phyloP scores from a whole-genome alignment of 2,888 invertebrate species.

The Agrochola circellaris region DNA sequence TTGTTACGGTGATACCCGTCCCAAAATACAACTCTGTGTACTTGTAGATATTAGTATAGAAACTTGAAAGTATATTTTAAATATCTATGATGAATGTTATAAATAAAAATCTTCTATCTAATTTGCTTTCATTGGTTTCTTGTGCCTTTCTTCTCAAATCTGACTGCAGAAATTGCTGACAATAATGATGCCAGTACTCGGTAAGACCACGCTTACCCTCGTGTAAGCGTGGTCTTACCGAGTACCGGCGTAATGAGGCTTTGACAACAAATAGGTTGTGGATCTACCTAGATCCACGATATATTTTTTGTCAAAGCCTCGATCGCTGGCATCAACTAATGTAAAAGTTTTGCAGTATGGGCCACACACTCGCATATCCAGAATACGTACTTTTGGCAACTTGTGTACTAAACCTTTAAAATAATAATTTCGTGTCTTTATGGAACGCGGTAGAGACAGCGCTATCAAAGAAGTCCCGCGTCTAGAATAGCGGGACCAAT shows the following conservation, averaged over 20 bases:
- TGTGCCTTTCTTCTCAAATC: neutral
- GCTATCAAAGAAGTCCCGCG: neutral
- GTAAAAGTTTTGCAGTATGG: neutral
- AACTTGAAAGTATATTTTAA: slow-evolving; percentile 44
- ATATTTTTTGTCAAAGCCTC: too few relatives aligned
- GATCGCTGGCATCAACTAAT: too few relatives aligned
- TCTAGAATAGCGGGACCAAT: too few relatives aligned
- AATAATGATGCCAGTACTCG: too few relatives aligned
- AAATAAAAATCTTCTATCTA: slow-evolving; percentile 29
- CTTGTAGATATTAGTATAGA: slow-evolving; percentile 34
- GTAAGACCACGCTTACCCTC: neutral
- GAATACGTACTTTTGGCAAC: neutral
- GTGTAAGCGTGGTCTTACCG: too few relatives aligned
- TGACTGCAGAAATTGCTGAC: neutral
- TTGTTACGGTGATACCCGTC: slow-evolving; percentile 26
- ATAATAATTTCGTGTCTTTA: neutral
- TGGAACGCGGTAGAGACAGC: neutral
- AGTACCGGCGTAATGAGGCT: too few relatives aligned
- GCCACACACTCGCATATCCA: neutral
- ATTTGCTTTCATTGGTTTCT: slow-evolving; percentile 12
- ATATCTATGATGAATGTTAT: slow-evolving; percentile 49
- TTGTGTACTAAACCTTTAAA: neutral
- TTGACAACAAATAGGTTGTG: too few relatives aligned
- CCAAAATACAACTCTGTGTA: slow-evolving; percentile 24
- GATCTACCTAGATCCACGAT: too few relatives aligned